phyloP scores from a whole-genome alignment of 2,113 vertebrate genomes.

The Melanerpes formicivorus region DNA sequence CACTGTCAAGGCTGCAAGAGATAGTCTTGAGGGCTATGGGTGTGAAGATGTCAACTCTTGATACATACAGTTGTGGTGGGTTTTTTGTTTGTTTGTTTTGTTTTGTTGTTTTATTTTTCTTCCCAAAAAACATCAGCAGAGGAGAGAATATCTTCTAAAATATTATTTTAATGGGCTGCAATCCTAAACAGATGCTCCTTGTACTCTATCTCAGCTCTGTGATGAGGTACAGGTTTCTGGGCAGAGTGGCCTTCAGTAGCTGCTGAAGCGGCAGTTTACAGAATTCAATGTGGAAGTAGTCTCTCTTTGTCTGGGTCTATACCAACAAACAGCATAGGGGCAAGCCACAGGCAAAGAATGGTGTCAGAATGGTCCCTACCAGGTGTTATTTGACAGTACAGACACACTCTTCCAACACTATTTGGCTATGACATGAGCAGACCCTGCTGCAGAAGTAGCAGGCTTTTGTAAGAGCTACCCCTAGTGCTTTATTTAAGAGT shows the following conservation, averaged over 20 bases:
- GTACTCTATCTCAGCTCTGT: not conserved
- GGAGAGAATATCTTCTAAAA: not conserved
- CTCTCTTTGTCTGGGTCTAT: not conserved
- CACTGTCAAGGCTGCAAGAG: fast-evolving
- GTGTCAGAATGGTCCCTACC: not conserved
- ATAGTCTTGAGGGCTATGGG: not conserved
- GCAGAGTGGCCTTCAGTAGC: not conserved
- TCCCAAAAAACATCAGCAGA: not conserved
- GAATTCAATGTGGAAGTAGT: not conserved
- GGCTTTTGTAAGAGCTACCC: not conserved
- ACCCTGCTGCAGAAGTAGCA: not conserved
- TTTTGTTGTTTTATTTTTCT: not conserved
- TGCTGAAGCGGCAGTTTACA: not conserved
- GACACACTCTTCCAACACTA: not conserved
- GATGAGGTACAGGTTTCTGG: not conserved
- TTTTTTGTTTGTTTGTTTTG: not conserved
- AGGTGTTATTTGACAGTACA: not conserved
- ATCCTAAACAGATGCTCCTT: not conserved
- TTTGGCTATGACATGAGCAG: not conserved
- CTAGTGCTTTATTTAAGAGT: not conserved
- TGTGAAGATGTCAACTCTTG: not conserved
- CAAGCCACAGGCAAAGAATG: not conserved
- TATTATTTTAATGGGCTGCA: not conserved
- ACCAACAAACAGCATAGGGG: not conserved
- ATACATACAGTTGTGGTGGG: not conserved